These are phyloP conservation scores for Poeciliopsis turrubarensis DNA, from an alignment of 2,113 vertebrate species.

Conservation along the genomic window DNA sequence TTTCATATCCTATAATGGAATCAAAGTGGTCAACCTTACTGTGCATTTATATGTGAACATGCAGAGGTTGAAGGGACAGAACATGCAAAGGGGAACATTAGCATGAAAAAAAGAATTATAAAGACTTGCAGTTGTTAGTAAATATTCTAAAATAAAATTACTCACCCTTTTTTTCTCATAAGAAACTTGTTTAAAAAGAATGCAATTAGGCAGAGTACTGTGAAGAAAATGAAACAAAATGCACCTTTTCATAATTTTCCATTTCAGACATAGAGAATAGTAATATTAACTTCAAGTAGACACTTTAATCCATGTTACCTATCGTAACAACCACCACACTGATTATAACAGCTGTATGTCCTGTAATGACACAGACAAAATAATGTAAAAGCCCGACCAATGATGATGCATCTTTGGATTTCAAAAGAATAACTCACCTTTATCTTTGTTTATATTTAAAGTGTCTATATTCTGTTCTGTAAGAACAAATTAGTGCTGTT, in stretches of 20 bases:
- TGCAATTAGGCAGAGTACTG: background rate
- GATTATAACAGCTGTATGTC: background rate
- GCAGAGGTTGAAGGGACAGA: slow-evolving; percentile 2
- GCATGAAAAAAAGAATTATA: background rate
- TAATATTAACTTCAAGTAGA: background rate
- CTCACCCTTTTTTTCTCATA: slow-evolving; percentile 70
- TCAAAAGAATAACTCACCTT: slow-evolving; percentile 36
- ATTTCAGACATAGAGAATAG: background rate
- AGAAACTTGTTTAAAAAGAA: background rate
- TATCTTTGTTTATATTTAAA: background rate
- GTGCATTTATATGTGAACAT: slow-evolving; percentile 1
- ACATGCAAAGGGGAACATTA: slow-evolving; percentile 1
- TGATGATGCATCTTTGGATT: background rate
- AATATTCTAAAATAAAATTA: background rate
- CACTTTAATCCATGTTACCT: slow-evolving; percentile 44
- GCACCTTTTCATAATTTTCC: background rate
- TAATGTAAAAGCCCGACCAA: slow-evolving; percentile 6
- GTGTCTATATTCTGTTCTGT: background rate
- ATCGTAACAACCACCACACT: background rate
- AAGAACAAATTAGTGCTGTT: slow-evolving; percentile 10
- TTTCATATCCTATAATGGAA: background rate
- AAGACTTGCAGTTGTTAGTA: slow-evolving; percentile 22
- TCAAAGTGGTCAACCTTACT: background rate
- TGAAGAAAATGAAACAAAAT: background rate
- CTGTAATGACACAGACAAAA: slow-evolving; percentile 50